A percentile compares a stretch with the other conserved stretches of the same genome.
Evolutionary conservation across 2,797 vertebrate genomes (phyloP).

Genomic region (Limosa lapponica): DNA sequence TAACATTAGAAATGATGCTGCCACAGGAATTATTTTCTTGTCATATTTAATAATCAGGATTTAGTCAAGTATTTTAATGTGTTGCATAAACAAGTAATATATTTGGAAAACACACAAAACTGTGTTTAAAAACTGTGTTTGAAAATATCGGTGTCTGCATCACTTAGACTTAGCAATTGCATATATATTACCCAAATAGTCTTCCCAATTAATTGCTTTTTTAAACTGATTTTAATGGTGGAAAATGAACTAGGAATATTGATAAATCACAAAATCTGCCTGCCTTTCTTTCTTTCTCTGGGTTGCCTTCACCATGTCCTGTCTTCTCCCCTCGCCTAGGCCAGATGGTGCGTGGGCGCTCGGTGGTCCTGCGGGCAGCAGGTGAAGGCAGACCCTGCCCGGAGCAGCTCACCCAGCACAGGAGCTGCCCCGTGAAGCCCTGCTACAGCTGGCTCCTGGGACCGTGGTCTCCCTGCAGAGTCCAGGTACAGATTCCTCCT

Average conservation of each 20-base stretch:
- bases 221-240: background rate
- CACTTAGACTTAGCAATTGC: background rate
- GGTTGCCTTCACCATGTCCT: background rate
- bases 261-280: background rate
- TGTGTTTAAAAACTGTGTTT: background rate
- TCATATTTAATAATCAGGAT: conserved; percentile 50
- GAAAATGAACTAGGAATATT: background rate
- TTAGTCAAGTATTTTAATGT: conserved; percentile 46
- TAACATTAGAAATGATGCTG: background rate
- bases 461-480: conserved; percentile 87
- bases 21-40: conserved; percentile 45
- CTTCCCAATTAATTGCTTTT: background rate
- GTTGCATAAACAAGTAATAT: background rate
- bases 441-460: conserved; percentile 92
- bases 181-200: background rate
- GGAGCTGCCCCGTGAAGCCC: conserved; percentile 88
- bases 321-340: conserved; percentile 76
- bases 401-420: conserved; percentile 86
- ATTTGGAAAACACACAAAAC: conserved; percentile 1
- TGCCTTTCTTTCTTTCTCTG: background rate
- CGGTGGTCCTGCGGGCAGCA: conserved; percentile 84
- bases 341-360: conserved; percentile 84
- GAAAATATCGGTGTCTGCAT: background rate
- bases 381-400: conserved; percentile 92
- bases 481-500: conserved; percentile 83